These are phyloP conservation scores for Nothoprocta pentlandii DNA, from an alignment of 2,113 vertebrate genomes.

Conservation along the genomic window DNA sequence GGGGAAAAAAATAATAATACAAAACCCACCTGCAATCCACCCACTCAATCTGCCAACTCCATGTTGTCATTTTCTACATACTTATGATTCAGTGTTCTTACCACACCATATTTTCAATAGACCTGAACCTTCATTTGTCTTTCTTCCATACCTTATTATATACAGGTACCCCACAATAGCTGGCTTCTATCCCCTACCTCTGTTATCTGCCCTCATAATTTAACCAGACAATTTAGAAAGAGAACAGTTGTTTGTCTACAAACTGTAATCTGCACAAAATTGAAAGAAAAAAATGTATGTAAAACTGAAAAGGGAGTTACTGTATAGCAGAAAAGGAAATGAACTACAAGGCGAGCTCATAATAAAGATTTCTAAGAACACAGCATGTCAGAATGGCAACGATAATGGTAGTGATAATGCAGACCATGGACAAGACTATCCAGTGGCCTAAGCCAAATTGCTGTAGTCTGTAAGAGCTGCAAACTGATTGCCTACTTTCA, in stretches of 20 bases:
- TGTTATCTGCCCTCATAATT: neutral
- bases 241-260: constrained; percentile 7
- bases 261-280: neutral
- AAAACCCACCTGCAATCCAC: neutral
- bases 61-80: neutral
- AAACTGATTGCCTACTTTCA: neutral
- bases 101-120: neutral
- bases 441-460: neutral
- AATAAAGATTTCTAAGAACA: neutral
- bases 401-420: neutral
- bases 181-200: neutral
- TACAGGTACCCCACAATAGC: neutral
- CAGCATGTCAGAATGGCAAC: neutral
- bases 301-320: constrained; percentile 13
- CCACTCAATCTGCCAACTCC: neutral
- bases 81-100: neutral
- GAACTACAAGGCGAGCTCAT: neutral
- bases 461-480: neutral
- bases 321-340: neutral
- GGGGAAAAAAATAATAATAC: neutral
- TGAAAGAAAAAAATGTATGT: neutral
- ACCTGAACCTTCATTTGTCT: neutral
- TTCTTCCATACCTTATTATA: neutral
- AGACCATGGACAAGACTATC: neutral
- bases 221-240: neutral